Conservation (phyloP, 1,140 invertebrate genomes). For the Helicoverpa armigera region DNA sequence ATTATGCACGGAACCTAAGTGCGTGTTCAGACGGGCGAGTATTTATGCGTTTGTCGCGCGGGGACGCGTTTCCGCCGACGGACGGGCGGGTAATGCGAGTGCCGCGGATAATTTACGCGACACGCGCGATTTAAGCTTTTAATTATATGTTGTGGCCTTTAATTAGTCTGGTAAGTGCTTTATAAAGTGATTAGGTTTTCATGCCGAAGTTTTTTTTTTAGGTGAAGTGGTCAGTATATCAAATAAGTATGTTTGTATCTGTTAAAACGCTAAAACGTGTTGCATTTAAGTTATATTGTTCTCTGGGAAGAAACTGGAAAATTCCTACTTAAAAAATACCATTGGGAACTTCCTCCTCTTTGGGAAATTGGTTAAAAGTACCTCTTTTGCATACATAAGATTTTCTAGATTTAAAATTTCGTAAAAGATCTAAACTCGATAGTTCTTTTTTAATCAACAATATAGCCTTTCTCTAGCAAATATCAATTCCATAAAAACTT, state of each 20-base stretch:
- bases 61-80: conserved; percentile 14
- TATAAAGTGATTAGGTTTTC: background rate
- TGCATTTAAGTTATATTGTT: no score
- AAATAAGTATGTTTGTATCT: no score
- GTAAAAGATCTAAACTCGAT: no score
- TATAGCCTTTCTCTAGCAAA: no score
- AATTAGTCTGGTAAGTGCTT: conserved; percentile 18
- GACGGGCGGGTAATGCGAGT: conserved; percentile 12
- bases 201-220: background rate
- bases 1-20: conserved; percentile 10
- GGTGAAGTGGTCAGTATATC: background rate
- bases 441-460: no score
- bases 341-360: no score
- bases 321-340: no score
- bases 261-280: no score
- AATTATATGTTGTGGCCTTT: conserved; percentile 18
- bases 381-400: no score
- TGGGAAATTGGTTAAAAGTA: no score
- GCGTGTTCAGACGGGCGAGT: conserved; percentile 27
- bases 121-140: conserved; percentile 13
- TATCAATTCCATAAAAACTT: background rate
- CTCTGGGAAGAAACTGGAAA: no score
- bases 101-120: conserved; percentile 9
- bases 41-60: conserved; percentile 41
- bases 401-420: no score